Evolutionary conservation across 1,140 invertebrate genomes (phyloP), one percentile per base, ranked within the genome.

Genomic region (Mylabris phalerata): DNA sequence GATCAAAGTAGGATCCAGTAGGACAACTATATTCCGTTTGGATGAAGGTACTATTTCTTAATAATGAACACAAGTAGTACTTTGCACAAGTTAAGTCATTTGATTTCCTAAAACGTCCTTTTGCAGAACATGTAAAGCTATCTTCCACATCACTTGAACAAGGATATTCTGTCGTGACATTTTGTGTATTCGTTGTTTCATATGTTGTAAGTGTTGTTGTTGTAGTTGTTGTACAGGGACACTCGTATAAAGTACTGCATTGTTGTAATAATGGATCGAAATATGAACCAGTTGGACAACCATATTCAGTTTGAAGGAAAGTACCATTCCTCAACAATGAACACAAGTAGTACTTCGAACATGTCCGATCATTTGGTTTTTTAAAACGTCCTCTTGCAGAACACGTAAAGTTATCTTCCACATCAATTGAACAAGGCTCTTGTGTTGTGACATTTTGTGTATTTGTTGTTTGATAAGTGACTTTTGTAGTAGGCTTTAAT

Each of bases 241-340:
- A 25, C 4, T 25, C 32, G 47, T 25, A 48, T 9, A 9, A 25
- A 25, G 13, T 19, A 4, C 6, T 44, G 26, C 40, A 51, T 9
- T 0, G 42, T 4, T 32, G 27, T 1, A 45, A 5, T 1, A 0
- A 25, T 19, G 39, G 5, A 9, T 49, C 19, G 26, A 48, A 60
- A 13, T 41, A 38, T 1, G 47, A 51, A 11, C 48, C 41, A 9
- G 1, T 3, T 11, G 51, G 58, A 44, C 58, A 60, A 25, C 11
- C n/a, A 27, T 55, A 50, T 10, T 55, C 45, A 2, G 51, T 60
- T 55, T 60, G 58, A n/a, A 55, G 24, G n/a, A 60, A 60, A 60
- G 48, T 54, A 19, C 51, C 50, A 54, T 60, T 54, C 11, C 24
- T 39, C 3, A 9, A 2, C 3, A 42, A 10, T 9, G 9, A n/a